Percentiles rank a stretch among this genome's conserved stretches.
Evolutionary conservation across 2,888 invertebrate species (phyloP).

Genomic region (Glyphotaelius pellucidus): DNA sequence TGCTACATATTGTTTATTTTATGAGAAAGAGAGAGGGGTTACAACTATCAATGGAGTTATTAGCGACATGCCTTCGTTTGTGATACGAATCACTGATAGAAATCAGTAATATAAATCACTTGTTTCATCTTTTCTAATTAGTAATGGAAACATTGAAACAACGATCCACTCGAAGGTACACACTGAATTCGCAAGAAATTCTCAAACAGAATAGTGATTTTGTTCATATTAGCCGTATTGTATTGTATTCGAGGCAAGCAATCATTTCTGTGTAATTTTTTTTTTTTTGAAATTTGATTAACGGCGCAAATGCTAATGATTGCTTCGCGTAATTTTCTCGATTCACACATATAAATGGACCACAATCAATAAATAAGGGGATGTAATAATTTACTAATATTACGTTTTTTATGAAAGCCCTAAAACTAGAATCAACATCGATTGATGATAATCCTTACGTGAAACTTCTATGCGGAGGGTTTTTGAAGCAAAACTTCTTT

Average conservation of each 20-base stretch:
- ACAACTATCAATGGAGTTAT: too few species aligned
- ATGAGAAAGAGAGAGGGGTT: too few species aligned
- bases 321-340: slow-evolving; percentile 15
- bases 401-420: neutral
- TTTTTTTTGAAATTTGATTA: slow-evolving; percentile 14
- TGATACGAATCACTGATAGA: too few species aligned
- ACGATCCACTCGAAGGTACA: too few species aligned
- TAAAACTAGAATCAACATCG: neutral
- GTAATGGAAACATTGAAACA: too few species aligned
- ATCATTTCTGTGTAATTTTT: neutral
- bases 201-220: neutral
- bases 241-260: neutral
- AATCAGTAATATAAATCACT: too few species aligned
- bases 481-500: neutral
- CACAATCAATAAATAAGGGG: neutral
- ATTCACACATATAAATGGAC: neutral
- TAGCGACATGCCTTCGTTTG: too few species aligned
- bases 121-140: too few species aligned
- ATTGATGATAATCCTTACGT: neutral
- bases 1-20: too few species aligned
- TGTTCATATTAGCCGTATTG: neutral
- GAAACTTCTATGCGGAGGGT: neutral
- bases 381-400: neutral
- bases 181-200: neutral
- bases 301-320: slow-evolving; percentile 4